Percentiles rank a stretch among this genome's conserved stretches.
phyloP scores from a whole-genome alignment of 2,888 invertebrate species.

The Chironomus tentans region DNA sequence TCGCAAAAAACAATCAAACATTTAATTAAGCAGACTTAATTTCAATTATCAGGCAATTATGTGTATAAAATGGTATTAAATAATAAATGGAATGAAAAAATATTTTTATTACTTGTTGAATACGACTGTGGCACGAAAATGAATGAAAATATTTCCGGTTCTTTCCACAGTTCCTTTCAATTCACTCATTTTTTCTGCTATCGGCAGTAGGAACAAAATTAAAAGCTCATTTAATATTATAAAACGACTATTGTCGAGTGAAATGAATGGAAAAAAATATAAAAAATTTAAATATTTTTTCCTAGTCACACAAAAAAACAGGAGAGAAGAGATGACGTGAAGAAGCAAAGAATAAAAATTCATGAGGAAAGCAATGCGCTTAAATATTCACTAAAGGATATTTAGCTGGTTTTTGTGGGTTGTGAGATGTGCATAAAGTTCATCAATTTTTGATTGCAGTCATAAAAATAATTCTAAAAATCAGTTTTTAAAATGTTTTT shows the following conservation, averaged over 20 bases:
- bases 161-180: neutral
- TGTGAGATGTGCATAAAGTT: neutral
- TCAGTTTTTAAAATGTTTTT: too few species aligned
- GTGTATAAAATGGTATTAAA: constrained; percentile 11
- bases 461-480: too few species aligned
- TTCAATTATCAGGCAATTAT: constrained; percentile 8
- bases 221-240: neutral
- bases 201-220: neutral
- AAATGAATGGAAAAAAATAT: neutral
- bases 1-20: constrained; percentile 17
- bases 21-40: constrained; percentile 22
- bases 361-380: neutral
- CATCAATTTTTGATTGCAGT: too few species aligned
- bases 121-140: neutral
- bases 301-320: too few species aligned
- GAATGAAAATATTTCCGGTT: neutral
- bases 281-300: too few species aligned
- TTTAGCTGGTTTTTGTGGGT: too few species aligned
- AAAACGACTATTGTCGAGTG: neutral
- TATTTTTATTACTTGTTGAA: constrained; percentile 21
- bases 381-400: neutral
- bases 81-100: constrained; percentile 7
- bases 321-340: too few species aligned
- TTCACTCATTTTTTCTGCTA: neutral
- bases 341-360: neutral